Evolutionary conservation across 2,888 invertebrate species (phyloP).

Genomic region (Hydropsyche betteni): DNA sequence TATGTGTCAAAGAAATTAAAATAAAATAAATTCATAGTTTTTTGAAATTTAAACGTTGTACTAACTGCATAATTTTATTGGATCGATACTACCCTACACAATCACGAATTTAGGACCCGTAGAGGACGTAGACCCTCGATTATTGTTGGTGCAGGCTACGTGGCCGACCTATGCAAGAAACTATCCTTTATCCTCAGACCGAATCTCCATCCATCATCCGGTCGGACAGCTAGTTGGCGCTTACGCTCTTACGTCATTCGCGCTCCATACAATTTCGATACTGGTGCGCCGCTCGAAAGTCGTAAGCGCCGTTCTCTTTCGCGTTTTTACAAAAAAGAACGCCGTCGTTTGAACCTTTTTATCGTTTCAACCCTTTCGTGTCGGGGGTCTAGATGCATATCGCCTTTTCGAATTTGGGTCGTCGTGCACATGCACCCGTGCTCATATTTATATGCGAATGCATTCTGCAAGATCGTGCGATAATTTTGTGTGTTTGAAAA

Average conservation of each 20-base stretch:
- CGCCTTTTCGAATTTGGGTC: constrained; percentile 14
- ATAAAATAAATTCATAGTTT: too few species aligned
- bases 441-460: neutral
- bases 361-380: constrained; percentile 40
- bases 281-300: constrained; percentile 24
- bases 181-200: constrained; percentile 51
- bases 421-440: neutral
- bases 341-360: constrained; percentile 50
- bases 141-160: constrained; percentile 34
- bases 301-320: constrained; percentile 48
- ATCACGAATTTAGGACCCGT: constrained; percentile 9
- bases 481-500: constrained; percentile 3
- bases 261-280: constrained; percentile 29
- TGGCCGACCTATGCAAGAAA: constrained; percentile 46
- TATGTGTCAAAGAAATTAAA: too few species aligned
- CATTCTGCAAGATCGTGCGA: neutral
- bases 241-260: constrained; percentile 39
- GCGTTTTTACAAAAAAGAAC: constrained; percentile 45
- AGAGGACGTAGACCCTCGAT: constrained; percentile 14
- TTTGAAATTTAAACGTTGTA: too few species aligned
- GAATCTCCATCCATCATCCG: constrained; percentile 51
- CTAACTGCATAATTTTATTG: neutral
- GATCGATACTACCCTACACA: neutral
- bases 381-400: constrained; percentile 24
- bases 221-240: constrained; percentile 45